Conservation (phyloP, 2,113 vertebrate species). For the Gobio gobio region DNA sequence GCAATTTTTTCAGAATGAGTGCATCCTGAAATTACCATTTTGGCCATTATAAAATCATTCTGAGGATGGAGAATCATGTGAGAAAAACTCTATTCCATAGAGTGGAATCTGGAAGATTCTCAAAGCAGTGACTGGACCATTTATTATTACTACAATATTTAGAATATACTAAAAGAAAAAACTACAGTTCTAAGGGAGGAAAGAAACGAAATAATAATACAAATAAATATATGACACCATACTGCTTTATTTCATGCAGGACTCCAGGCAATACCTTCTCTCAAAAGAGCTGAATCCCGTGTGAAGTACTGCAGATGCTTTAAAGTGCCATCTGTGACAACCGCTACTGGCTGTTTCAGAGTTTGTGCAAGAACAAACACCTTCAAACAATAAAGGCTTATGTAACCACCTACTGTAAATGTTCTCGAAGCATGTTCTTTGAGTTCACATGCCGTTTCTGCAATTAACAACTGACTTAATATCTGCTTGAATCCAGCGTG, state of each 20-base stretch:
- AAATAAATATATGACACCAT: not conserved
- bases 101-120: not conserved
- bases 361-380: constrained; percentile 23
- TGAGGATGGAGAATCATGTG: not conserved
- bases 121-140: not conserved
- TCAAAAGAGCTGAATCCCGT: constrained; percentile 11
- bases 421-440: not conserved
- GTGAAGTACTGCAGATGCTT: constrained; percentile 21
- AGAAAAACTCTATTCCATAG: not conserved
- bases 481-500: not conserved
- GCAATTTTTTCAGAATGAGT: not conserved
- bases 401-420: constrained; percentile 5
- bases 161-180: not conserved
- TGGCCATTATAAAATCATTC: not conserved
- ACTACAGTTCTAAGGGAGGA: not conserved
- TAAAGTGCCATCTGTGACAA: constrained; percentile 39
- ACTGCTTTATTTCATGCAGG: not conserved
- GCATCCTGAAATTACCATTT: not conserved
- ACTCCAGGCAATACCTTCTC: constrained; percentile 11
- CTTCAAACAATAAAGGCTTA: constrained; percentile 25
- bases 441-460: not conserved
- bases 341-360: constrained; percentile 18
- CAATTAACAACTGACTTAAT: not conserved
- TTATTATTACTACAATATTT: not conserved
- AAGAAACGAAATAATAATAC: not conserved